Evolutionary conservation across 2,888 invertebrate species (phyloP).

Genomic region (Maniola hyperantus): DNA sequence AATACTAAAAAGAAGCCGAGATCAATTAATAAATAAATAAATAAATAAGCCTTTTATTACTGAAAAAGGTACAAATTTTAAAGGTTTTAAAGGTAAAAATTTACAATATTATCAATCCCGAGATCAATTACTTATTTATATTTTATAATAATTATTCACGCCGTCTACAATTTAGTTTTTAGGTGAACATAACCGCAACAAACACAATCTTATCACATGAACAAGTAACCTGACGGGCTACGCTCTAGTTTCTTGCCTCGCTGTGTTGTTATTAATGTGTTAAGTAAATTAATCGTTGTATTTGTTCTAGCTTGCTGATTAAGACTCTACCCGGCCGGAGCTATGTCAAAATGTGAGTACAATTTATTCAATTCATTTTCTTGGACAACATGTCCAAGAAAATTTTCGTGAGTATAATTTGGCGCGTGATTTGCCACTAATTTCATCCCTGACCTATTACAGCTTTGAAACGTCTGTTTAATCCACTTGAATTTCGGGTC

Average conservation of each 20-base stretch:
- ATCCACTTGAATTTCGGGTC: too few relatives aligned
- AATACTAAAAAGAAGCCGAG: too few relatives aligned
- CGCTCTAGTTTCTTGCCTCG: slow-evolving; percentile 1
- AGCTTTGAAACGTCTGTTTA: too few relatives aligned
- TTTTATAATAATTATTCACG: neutral
- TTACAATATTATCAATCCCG: too few relatives aligned
- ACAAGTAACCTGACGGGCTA: neutral
- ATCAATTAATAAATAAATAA: too few relatives aligned
- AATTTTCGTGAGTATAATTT: too few relatives aligned
- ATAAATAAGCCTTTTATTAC: too few relatives aligned
- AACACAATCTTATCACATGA: slow-evolving; percentile 5
- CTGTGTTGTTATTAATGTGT: slow-evolving; percentile 13
- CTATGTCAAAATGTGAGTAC: slow-evolving; percentile 43
- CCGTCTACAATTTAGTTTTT: neutral
- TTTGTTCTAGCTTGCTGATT: slow-evolving; percentile 37
- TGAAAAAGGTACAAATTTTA: too few relatives aligned
- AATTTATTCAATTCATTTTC: neutral
- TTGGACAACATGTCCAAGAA: too few relatives aligned
- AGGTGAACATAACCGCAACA: neutral
- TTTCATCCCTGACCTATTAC: too few relatives aligned
- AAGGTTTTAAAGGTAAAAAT: too few relatives aligned
- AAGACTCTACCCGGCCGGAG: slow-evolving; percentile 24
- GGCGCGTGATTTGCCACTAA: neutral
- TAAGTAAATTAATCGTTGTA: slow-evolving; percentile 4
- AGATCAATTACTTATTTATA: too few relatives aligned